Base-by-base conservation (phyloP, 2,797 vertebrate genomes). In the Sylvia borin region DNA sequence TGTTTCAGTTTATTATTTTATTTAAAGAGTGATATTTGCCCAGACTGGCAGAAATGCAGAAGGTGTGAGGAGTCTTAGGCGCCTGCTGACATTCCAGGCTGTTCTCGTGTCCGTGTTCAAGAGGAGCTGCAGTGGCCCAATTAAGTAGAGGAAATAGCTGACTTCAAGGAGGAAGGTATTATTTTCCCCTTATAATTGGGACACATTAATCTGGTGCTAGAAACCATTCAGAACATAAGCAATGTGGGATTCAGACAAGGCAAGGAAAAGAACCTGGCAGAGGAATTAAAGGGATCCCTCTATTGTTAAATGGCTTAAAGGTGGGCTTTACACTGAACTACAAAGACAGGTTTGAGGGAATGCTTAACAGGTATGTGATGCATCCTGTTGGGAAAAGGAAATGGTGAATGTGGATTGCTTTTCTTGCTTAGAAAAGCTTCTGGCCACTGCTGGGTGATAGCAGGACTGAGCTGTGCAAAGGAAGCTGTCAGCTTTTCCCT, bases 141-240 rank as follows among this genome's bases (percentile, higher is more conserved):
- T 96, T 95, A 95, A 76, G 40, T 22, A 67, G 53, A 90, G 81
- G 75, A 96, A 91, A 93, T 88, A 90, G 67, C 60, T 93, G 82
- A 61, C 73, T 84, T 90, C 55, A 81, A 75, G 91, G 76, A 91
- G 87, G 32, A 90, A 89, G 45, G 73, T 75, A 25, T 62, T 84
- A 64, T 78, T 94, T 91, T 71, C 36, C 29, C 19, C 55, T 65
- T 92, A 60, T 93, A 92, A 88, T 70, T 94, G 91, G 85, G 66
- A 55, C 62, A 24, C 74, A 8, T 47, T 93, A 83, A 78, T 78
- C 27, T 94, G 68, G 40, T 60, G 66, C 80, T 91, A 76, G 70
- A 90, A 92, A 67, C 12, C 24, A 22, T 60, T 92, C n/a, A 24
- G 66, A 88, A 57, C 19, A 19, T 48, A 78, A 81, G 62, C 62